Evolutionary conservation across 2,797 vertebrate genomes (phyloP), one percentile per base, ranked within the genome.

Genomic region (Bradypodion ventrale): DNA sequence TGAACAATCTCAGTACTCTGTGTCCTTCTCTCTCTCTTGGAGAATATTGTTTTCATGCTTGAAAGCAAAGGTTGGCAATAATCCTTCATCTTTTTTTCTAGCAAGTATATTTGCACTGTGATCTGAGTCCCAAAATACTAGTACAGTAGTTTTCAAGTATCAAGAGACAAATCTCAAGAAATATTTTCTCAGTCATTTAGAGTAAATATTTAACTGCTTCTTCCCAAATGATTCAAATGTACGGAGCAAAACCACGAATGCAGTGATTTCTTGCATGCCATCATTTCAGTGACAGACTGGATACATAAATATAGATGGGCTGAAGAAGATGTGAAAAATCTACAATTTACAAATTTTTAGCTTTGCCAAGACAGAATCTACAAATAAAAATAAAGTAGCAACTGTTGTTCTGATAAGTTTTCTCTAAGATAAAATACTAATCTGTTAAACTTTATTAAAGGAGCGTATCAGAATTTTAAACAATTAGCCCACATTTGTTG

Each of bases 161-260:
- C 59, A n/a, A 75, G 59, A 52, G 42, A 66, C 5, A 65, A 10
- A 46, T 70, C 23, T 13, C 27, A n/a, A 46, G 42, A 80, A 72
- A 72, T 72, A 70, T 40, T 56, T 56, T 7, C 35, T 81, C 29
- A 60, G 49, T 37, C 37, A 32, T 59, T 62, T 29, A 32, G 27
- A 35, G 37, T 81, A 81, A 32, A 62, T 44, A 44, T 60, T 72
- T 46, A 44, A 78, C 37, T 73, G n/a, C 72, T 60, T 81, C 68
- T 72, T 81, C 52, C 37, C 42, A 72, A 73, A 32, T 60, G 29
- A 25, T 73, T n/a, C 79, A 37, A 60, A 42, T 25, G 32, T 42
- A 73, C 25, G 52, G 60, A 81, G 37, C 35, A 60, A 60, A 81
- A 73, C 60, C 40, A 81, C 44, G 19, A 73, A 73, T 44, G 16